phyloP scores from a whole-genome alignment of 2,113 vertebrate genomes.

The Benitochromis conjunctus region DNA sequence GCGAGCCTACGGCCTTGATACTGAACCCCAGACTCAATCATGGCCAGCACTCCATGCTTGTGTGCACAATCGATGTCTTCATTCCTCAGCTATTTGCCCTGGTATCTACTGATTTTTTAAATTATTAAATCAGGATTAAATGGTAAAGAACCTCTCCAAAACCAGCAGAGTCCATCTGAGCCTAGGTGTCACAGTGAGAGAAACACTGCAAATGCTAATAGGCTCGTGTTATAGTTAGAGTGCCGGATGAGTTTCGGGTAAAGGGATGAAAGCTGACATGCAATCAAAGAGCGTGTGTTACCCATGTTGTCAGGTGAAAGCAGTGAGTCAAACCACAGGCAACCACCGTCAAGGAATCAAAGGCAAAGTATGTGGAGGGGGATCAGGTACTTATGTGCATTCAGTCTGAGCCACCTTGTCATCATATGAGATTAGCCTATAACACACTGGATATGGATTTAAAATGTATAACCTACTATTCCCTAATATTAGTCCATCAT shows the following conservation, averaged over 20 bases:
- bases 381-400: neutral
- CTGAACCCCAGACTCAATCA: slow-evolving; percentile 16
- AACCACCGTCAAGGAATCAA: neutral
- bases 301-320: slow-evolving; percentile 1
- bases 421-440: neutral
- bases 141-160: neutral
- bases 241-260: neutral
- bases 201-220: neutral
- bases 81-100: neutral
- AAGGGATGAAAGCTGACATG: neutral
- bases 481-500: neutral
- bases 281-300: neutral
- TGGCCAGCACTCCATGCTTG: neutral
- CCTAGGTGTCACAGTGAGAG: neutral
- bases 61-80: neutral
- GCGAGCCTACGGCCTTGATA: slow-evolving; percentile 6
- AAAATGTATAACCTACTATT: neutral
- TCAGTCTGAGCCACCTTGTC: neutral
- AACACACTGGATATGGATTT: neutral
- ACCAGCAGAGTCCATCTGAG: neutral
- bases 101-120: neutral
- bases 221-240: neutral
- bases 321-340: neutral
- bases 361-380: neutral
- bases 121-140: neutral